Evolutionary conservation across 1,140 invertebrate species (phyloP), one percentile per base, ranked within the genome.

Genomic region (Drosophila kanapiae): DNA sequence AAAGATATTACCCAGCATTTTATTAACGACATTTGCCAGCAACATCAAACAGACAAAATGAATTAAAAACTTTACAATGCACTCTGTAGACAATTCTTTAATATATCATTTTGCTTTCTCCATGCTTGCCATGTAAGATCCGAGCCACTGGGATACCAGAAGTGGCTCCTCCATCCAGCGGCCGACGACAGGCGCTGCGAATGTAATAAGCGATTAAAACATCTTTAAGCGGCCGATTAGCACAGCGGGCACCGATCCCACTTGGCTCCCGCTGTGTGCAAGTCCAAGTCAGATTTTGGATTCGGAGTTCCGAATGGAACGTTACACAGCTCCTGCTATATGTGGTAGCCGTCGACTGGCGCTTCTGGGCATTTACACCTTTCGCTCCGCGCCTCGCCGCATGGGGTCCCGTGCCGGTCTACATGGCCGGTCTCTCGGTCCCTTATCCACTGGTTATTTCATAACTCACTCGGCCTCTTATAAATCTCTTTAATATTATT

Each of bases 401-500:
- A 68, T 54, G 72, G n/a, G 83, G 80, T 82, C n/a, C 10, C 29
- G 2, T 1, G n/a, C n/a, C 8, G 31, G 49, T 53, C 51, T 14
- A n/a, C 31, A 53, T 9, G 35, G 11, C 13, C 47, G 29, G 47
- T 35, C 40, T 27, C 33, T 38, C 27, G 33, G 33, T 59, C 29
- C 37, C 27, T 29, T 18, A n/a, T 58, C 48, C 62, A 42, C 18
- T 51, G 75, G 78, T 88, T 72, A 88, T 88, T 88, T 88, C 85
- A 88, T 88, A 88, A 88, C 75, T 88, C 81, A 88, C 49, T 69
- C 49, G 62, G 58, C 45, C 49, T 35, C 42, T 81, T 83, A 86
- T 91, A 91, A 91, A 91, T 91, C 88, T 91, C 63, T 80, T 91
- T 88, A 90, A 91, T 90, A 90, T 90, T 91, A 91, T 91, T 91